These are phyloP conservation scores for Spatulosminthurus flaviceps DNA, from an alignment of 2,888 invertebrate species.

Conservation along the genomic window DNA sequence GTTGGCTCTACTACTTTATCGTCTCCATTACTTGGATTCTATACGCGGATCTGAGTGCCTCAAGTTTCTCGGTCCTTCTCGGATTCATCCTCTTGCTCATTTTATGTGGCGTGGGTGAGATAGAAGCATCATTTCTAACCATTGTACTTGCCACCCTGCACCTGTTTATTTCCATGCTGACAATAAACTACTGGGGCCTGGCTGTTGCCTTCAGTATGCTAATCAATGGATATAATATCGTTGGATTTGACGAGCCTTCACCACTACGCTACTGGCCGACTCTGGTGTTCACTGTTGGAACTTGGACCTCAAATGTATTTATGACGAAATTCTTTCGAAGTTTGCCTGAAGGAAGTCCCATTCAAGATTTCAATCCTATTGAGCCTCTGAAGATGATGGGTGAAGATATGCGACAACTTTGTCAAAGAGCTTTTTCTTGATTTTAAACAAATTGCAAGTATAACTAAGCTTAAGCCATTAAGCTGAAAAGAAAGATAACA, in stretches of 20 bases:
- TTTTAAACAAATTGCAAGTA: no score
- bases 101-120: slow-evolving; percentile 4
- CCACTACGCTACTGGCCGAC: slow-evolving; percentile 22
- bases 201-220: neutral
- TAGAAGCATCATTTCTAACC: neutral
- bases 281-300: neutral
- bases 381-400: neutral
- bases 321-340: neutral
- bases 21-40: slow-evolving; percentile 34
- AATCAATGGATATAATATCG: neutral
- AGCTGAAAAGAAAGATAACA: no score
- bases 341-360: neutral
- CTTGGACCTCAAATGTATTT: neutral
- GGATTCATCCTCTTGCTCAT: slow-evolving; percentile 14
- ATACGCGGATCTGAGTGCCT: neutral
- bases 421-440: no score
- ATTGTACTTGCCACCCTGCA: neutral
- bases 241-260: neutral
- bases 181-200: slow-evolving; percentile 21
- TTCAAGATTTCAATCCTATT: neutral
- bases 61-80: slow-evolving; percentile 8
- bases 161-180: neutral
- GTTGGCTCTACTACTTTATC: slow-evolving; percentile 38
- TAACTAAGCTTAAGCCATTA: no score
- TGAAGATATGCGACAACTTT: no score